Conservation (phyloP, 2,797 vertebrate species). For the Malacoctenus gilli region DNA sequence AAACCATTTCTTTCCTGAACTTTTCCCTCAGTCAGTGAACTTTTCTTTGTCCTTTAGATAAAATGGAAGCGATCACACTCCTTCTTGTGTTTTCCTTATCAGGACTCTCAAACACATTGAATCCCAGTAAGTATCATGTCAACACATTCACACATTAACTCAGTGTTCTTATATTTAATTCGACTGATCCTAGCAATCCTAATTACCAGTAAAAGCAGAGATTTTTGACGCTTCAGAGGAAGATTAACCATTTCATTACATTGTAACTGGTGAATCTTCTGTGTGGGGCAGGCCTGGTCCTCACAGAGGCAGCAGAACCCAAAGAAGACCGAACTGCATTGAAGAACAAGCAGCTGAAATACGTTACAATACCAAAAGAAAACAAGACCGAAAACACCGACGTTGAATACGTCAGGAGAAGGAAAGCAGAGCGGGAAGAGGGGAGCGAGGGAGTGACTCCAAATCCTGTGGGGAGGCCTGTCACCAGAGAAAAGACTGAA, state of each 20-base stretch:
- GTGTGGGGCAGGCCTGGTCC: constrained; percentile 39
- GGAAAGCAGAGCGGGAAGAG: constrained; percentile 6
- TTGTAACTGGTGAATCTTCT: constrained; percentile 5
- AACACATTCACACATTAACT: too few relatives aligned
- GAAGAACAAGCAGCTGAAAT: constrained; percentile 15
- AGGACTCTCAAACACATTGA: constrained; percentile 52
- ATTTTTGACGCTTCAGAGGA: too few relatives aligned
- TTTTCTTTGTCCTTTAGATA: constrained; percentile 35
- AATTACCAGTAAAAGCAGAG: too few relatives aligned
- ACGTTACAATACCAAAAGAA: constrained; percentile 13
- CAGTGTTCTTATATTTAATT: too few relatives aligned
- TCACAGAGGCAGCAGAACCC: constrained; percentile 11
- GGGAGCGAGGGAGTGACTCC: constrained; percentile 18
- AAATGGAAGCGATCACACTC: constrained; percentile 67
- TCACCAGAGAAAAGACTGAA: constrained; percentile 3
- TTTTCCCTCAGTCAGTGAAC: too few relatives aligned
- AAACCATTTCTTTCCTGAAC: too few relatives aligned
- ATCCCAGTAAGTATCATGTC: constrained; percentile 68
- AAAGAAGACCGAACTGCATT: constrained; percentile 13
- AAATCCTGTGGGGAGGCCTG: constrained; percentile 2
- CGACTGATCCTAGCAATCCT: too few relatives aligned
- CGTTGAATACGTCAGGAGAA: not conserved
- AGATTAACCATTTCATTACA: too few relatives aligned
- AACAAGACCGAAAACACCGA: not conserved
- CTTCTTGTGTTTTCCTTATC: constrained; percentile 56